These are phyloP conservation scores for Promerops cafer DNA, from an alignment of 2,113 vertebrate species.

Conservation along the genomic window DNA sequence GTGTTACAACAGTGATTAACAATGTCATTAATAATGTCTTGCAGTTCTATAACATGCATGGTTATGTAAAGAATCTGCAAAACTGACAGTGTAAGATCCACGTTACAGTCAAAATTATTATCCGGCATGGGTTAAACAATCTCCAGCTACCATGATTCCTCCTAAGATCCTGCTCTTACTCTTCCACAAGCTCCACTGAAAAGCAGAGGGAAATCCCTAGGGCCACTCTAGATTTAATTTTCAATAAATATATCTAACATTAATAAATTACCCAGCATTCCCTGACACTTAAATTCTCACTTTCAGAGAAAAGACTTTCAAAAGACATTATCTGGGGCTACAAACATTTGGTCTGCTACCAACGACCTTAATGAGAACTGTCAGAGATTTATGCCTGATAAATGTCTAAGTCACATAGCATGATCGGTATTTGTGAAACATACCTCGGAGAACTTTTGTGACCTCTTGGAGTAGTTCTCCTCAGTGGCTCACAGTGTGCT, in stretches of 20 bases:
- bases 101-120: background rate
- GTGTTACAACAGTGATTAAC: background rate
- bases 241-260: background rate
- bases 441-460: background rate
- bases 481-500: background rate
- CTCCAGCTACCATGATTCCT: background rate
- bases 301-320: background rate
- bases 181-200: background rate
- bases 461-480: background rate
- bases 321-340: background rate
- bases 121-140: background rate
- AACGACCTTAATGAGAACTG: background rate
- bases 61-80: background rate
- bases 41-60: background rate
- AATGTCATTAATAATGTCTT: background rate
- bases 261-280: background rate
- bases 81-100: background rate
- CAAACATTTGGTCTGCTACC: background rate
- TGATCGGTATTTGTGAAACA: background rate
- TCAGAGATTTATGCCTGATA: background rate
- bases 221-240: background rate
- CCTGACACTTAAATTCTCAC: background rate
- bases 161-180: background rate
- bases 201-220: background rate
- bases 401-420: accelerated